Evolutionary conservation across 2,797 vertebrate genomes (phyloP).

Genomic region (Peromyscus eremicus): DNA sequence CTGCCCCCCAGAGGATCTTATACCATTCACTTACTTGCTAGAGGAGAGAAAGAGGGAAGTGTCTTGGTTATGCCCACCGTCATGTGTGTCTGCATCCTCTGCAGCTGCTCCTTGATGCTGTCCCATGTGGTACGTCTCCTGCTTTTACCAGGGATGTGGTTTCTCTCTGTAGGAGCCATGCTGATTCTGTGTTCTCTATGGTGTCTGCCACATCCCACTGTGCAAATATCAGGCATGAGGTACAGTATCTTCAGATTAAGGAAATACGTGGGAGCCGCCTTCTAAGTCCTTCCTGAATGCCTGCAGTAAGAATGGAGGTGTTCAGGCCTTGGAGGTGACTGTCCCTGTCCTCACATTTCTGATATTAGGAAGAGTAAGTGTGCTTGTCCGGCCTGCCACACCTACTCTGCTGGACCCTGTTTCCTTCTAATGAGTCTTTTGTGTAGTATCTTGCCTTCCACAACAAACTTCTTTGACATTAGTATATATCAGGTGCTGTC

Average conservation of each 20-base stretch:
- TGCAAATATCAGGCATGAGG: constrained; percentile 16
- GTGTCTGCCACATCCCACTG: background rate
- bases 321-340: too few relatives aligned
- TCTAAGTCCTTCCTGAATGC: background rate
- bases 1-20: background rate
- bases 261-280: background rate
- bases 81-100: background rate
- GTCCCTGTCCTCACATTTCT: background rate
- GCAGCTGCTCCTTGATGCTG: background rate
- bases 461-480: constrained; percentile 35
- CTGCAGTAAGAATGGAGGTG: background rate
- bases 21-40: constrained; percentile 13
- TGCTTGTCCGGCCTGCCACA: background rate
- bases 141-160: background rate
- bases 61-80: background rate
- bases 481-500: background rate
- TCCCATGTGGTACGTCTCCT: background rate
- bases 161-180: background rate
- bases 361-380: background rate
- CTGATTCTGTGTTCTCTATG: constrained; percentile 7
- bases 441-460: background rate
- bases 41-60: constrained; percentile 5
- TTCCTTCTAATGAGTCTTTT: constrained; percentile 10
- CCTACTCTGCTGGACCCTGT: background rate
- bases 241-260: background rate